Percentiles rank a stretch among this genome's conserved stretches.
These are phyloP conservation scores for Merops nubicus DNA, from an alignment of 2,113 vertebrate species.

Conservation along the genomic window DNA sequence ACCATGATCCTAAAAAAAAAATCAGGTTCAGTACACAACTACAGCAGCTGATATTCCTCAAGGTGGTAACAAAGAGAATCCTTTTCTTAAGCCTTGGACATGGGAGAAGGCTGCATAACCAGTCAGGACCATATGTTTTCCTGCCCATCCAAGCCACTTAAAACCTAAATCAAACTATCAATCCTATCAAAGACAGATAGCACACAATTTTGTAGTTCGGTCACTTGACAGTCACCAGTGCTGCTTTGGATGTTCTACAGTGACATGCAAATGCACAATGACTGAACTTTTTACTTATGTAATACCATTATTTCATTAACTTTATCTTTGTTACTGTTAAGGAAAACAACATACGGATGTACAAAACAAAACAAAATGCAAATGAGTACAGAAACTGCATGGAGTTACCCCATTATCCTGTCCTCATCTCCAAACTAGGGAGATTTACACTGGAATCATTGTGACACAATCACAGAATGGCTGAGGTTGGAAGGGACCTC, in stretches of 20 bases:
- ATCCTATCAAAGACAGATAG: background rate
- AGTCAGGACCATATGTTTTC: background rate
- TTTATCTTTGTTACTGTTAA: background rate
- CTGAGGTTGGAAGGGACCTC: background rate
- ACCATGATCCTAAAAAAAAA: background rate
- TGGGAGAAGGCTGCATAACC: background rate
- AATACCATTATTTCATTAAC: background rate
- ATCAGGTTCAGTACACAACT: background rate
- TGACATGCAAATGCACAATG: constrained; percentile 2
- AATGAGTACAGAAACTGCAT: background rate
- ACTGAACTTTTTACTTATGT: background rate
- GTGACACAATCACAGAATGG: background rate
- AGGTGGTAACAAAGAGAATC: background rate
- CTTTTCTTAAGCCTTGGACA: background rate
- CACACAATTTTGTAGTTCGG: too few species aligned
- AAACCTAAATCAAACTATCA: background rate
- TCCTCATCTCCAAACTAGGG: rapidly evolving
- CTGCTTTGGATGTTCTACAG: constrained; percentile 13
- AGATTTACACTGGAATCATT: background rate
- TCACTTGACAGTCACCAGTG: background rate
- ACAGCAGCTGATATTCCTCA: background rate
- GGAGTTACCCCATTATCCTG: background rate
- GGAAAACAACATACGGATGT: background rate
- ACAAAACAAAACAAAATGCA: background rate
- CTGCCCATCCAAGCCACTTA: background rate